phyloP scores from a whole-genome alignment of 2,888 invertebrate genomes.

The Myopa tessellatipennis region DNA sequence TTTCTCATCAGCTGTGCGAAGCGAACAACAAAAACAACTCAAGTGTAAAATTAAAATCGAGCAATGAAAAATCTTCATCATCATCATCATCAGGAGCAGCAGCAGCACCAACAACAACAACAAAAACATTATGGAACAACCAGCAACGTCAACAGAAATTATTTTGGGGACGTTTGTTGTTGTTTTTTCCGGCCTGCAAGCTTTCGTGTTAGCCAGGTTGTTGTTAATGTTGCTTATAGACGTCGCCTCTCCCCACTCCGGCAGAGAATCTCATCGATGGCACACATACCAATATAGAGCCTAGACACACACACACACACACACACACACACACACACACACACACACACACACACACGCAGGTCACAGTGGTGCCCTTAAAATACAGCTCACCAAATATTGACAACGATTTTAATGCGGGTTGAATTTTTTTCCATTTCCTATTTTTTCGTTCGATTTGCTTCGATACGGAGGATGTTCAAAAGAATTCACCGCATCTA shows the following conservation, averaged over 20 bases:
- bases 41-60: conserved; percentile 67
- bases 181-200: too few relatives aligned
- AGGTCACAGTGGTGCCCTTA: background rate
- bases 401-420: background rate
- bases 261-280: too few relatives aligned
- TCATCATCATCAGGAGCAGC: conserved; percentile 55
- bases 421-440: background rate
- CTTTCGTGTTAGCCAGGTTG: too few relatives aligned
- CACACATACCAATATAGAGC: background rate
- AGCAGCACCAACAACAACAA: conserved; percentile 26
- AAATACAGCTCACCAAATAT: background rate
- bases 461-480: conserved; percentile 53
- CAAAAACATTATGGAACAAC: conserved; percentile 28
- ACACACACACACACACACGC: background rate
- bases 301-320: too few relatives aligned
- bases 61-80: conserved; percentile 67
- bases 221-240: background rate
- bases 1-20: conserved; percentile 54
- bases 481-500: conserved; percentile 57
- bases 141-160: conserved; percentile 37
- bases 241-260: too few relatives aligned
- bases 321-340: too few relatives aligned
- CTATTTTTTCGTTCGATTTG: conserved; percentile 45
- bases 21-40: conserved; percentile 58
- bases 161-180: background rate